Evolutionary conservation across 2,113 vertebrate genomes (phyloP).

Genomic region (Toxotes chatareus): DNA sequence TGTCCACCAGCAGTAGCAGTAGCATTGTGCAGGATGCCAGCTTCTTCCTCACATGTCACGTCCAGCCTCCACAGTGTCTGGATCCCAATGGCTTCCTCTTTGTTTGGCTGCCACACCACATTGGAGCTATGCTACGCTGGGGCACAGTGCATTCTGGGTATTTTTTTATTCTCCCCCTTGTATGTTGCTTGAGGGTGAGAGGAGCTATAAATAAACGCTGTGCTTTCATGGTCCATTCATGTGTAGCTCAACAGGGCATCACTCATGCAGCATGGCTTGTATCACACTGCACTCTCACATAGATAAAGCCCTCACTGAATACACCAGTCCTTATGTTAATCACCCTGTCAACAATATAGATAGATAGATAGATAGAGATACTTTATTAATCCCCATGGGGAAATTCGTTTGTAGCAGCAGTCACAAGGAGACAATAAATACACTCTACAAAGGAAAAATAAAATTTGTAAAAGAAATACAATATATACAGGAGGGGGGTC

Average conservation of each 20-base stretch:
- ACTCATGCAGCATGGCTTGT: constrained; percentile 57
- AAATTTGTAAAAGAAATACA: too few relatives aligned
- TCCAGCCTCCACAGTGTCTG: constrained; percentile 40
- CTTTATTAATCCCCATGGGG: too few relatives aligned
- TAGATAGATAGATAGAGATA: too few relatives aligned
- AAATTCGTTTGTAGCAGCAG: too few relatives aligned
- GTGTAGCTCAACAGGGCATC: constrained; percentile 68
- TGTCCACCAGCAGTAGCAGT: constrained; percentile 33
- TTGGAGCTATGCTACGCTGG: constrained; percentile 42
- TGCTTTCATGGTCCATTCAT: constrained; percentile 77
- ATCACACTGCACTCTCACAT: neutral
- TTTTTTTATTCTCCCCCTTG: constrained; percentile 36
- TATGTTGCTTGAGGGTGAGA: constrained; percentile 72
- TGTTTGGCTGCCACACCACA: constrained; percentile 57
- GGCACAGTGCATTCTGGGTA: constrained; percentile 73
- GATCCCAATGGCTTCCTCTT: constrained; percentile 54
- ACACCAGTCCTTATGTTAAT: constrained; percentile 5
- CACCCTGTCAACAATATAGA: neutral
- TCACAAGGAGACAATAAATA: too few relatives aligned
- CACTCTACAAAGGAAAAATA: too few relatives aligned
- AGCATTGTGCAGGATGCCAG: constrained; percentile 28
- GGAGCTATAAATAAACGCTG: constrained; percentile 77
- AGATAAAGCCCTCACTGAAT: neutral
- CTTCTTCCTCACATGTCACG: constrained; percentile 45
- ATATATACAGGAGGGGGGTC: too few relatives aligned